phyloP scores from a whole-genome alignment of 1,140 invertebrate genomes.

The Brachionus rotundiformis region DNA sequence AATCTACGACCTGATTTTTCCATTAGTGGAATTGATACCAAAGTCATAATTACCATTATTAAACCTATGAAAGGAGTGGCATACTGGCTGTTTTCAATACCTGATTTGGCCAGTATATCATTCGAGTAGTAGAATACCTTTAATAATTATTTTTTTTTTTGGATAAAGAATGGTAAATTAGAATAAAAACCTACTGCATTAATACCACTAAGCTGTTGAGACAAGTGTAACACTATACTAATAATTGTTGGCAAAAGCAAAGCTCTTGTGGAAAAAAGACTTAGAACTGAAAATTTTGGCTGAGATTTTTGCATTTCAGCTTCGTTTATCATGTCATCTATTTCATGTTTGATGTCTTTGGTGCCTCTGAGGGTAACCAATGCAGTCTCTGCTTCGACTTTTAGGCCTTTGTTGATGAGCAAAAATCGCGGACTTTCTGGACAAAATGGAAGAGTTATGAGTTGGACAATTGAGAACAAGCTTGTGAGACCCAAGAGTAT shows the following conservation, averaged over 20 bases:
- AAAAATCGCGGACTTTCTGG: constrained; percentile 87
- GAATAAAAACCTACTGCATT: constrained; percentile 70
- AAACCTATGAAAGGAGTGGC: constrained; percentile 78
- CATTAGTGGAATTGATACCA: constrained; percentile 67
- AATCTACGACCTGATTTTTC: constrained; percentile 55
- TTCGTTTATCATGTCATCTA: constrained; percentile 57
- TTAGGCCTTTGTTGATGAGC: constrained; percentile 87
- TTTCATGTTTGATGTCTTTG: constrained; percentile 56
- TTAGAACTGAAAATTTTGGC: constrained; percentile 1
- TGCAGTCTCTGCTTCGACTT: constrained; percentile 84
- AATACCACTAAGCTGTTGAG: constrained; percentile 81
- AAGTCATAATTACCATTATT: constrained; percentile 68
- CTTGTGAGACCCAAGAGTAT: constrained; percentile 70
- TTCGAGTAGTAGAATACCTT: constrained; percentile 74
- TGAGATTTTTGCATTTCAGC: constrained; percentile 53
- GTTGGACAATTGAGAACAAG: constrained; percentile 83
- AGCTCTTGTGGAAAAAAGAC: constrained; percentile 59
- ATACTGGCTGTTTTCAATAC: constrained; percentile 68
- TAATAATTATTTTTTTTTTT: no score
- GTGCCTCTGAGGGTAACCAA: constrained; percentile 54
- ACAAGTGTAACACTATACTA: constrained; percentile 79
- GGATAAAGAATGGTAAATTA: no score
- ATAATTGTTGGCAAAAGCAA: constrained; percentile 79
- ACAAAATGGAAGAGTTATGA: constrained; percentile 85
- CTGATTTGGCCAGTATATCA: constrained; percentile 74